phyloP scores from a whole-genome alignment of 2,113 vertebrate species.

The Clarias gariepinus region DNA sequence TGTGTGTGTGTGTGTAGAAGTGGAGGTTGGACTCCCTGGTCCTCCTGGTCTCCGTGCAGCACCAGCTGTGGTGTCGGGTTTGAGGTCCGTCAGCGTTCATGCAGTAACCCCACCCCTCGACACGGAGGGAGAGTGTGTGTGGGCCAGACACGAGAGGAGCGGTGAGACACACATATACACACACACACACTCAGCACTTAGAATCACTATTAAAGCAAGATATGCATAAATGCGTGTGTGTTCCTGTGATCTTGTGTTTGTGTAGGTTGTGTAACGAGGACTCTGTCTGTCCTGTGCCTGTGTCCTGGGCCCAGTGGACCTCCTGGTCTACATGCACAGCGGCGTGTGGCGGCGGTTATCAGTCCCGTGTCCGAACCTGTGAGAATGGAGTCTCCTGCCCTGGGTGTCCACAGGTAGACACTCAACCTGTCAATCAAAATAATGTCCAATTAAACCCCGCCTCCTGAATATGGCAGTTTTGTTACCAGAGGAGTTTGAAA shows the following conservation, averaged over 20 bases:
- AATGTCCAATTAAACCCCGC: background rate
- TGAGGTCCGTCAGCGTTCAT: slow-evolving; percentile 92
- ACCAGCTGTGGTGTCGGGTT: slow-evolving; percentile 95
- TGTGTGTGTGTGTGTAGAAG: slow-evolving; percentile 72
- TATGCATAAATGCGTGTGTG: slow-evolving; percentile 63
- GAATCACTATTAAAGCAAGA: background rate
- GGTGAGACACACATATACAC: slow-evolving; percentile 68
- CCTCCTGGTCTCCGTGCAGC: slow-evolving; percentile 91
- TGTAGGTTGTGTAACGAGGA: slow-evolving; percentile 93
- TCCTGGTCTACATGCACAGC: slow-evolving; percentile 90
- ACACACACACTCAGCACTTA: background rate
- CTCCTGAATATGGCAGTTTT: background rate
- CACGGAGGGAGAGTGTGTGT: slow-evolving; percentile 92
- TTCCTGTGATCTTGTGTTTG: background rate
- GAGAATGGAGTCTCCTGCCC: slow-evolving; percentile 88
- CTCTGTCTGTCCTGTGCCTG: slow-evolving; percentile 81
- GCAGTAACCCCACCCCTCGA: slow-evolving; percentile 91
- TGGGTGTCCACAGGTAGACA: slow-evolving; percentile 82
- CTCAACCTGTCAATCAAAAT: slow-evolving; percentile 1
- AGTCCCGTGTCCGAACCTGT: slow-evolving; percentile 84
- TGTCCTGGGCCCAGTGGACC: slow-evolving; percentile 89
- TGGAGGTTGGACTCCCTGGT: slow-evolving; percentile 96
- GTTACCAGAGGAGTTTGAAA: background rate
- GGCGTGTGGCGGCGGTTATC: slow-evolving; percentile 90
- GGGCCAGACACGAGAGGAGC: slow-evolving; percentile 91